Evolutionary conservation across 2,888 invertebrate species (phyloP), one percentile per base, ranked within the genome.

Genomic region (Coleophora flavipennella): DNA sequence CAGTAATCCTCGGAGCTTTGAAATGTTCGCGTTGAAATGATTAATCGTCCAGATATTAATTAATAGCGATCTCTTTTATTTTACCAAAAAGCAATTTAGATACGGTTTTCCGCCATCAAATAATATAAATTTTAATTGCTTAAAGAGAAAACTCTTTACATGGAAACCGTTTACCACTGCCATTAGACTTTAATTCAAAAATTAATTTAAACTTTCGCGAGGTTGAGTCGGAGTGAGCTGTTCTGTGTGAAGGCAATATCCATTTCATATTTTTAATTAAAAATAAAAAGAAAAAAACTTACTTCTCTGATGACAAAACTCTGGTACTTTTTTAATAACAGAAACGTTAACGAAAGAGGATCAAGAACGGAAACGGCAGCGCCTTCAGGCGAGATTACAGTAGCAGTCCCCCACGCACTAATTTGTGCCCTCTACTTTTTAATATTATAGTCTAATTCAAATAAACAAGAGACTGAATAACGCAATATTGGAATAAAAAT

Each of bases 261-360:
- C 84, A 85, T 83, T 83, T 84, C 80, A 84, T 84, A 81, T 84
- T 85, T 85, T 85, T 85, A 84, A 85, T 85, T 85, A 77, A 85
- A 85, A 20, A 20, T 20, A 20, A 20, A 20, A 20, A 6, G 20
- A n/a, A 75, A 62, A 85, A 84, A 84, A 81, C 79, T 80, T 75
- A 80, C 73, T 79, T 75, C 70, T 66, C 72, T 77, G 80, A 80
- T 83, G 84, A 81, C 80, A 81, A 80, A 80, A n/a, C 79, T 75
- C 75, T 62, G 74, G 68, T 78, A 84, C 80, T 84, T 85, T 85
- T 85, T 85, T 85, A 85, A 85, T 84, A 85, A 83, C 75, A 76
- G 73, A 73, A 80, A 79, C 76, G 76, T 79, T 81, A 76, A 73
- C 72, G 73, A 67, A 57, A 62, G 59, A 62, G 53, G 58, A 59